phyloP scores from a whole-genome alignment of 2,888 invertebrate genomes.

The Metallyticus violacea region DNA sequence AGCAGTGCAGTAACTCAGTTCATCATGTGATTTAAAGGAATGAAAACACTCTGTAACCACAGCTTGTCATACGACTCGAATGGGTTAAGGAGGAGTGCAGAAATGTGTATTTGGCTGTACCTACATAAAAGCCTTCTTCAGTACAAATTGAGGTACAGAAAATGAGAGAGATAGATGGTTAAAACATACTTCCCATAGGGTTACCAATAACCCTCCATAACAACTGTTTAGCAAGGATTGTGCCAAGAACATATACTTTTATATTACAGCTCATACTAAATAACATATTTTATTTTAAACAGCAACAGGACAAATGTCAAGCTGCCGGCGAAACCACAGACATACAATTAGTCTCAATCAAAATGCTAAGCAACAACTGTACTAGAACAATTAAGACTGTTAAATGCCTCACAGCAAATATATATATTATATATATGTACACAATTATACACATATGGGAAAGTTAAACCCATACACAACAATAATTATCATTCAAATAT shows the following conservation, averaged over 20 bases:
- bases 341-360: background rate
- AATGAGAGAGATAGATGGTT: too few species aligned
- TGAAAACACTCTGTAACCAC: too few species aligned
- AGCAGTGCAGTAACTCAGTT: too few species aligned
- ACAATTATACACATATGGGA: background rate
- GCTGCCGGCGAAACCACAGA: background rate
- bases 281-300: background rate
- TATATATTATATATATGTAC: background rate
- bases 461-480: background rate
- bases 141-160: too few species aligned
- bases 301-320: background rate
- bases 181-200: too few species aligned
- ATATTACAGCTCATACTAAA: background rate
- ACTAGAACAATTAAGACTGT: background rate
- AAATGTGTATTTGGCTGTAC: too few species aligned
- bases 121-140: too few species aligned
- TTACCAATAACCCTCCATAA: too few species aligned
- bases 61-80: too few species aligned
- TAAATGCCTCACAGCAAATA: background rate
- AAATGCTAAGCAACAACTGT: slow-evolving; percentile 4
- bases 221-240: too few species aligned
- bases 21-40: too few species aligned
- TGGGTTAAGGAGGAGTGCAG: too few species aligned
- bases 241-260: background rate
- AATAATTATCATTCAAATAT: background rate